A percentile compares a stretch with the other conserved stretches of the same genome.
Conservation (phyloP, 2,888 invertebrate species). For the Eupithecia abbreviata region DNA sequence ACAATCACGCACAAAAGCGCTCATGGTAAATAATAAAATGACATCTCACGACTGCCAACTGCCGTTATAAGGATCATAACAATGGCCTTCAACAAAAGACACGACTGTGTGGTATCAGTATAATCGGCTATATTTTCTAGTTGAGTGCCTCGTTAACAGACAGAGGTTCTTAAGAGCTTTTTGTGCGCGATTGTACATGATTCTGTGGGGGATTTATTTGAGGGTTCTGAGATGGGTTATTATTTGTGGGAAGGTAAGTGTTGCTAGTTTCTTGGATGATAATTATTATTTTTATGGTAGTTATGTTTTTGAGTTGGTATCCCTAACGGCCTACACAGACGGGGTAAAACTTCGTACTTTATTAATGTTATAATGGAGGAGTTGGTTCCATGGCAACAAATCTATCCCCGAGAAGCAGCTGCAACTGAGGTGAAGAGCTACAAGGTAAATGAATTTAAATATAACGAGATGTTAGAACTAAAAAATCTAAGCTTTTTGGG, state of each 20-base stretch:
- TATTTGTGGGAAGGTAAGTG: not conserved
- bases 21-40: conserved; percentile 51
- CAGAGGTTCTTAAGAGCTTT: conserved; percentile 43
- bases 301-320: not conserved
- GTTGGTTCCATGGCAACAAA: too few relatives aligned
- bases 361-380: too few relatives aligned
- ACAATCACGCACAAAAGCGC: conserved; percentile 52
- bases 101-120: conserved; percentile 42
- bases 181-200: conserved; percentile 48
- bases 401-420: too few relatives aligned
- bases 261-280: not conserved
- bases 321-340: not conserved
- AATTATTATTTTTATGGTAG: not conserved
- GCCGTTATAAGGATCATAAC: conserved; percentile 48
- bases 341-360: not conserved
- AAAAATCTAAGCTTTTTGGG: too few relatives aligned
- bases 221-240: not conserved
- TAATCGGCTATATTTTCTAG: conserved; percentile 52
- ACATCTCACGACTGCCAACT: conserved; percentile 46
- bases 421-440: too few relatives aligned
- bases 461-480: too few relatives aligned
- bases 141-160: conserved; percentile 50
- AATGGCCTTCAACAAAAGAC: conserved; percentile 51
- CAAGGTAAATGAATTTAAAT: too few relatives aligned
- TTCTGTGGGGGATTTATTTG: conserved; percentile 31